Conservation (phyloP, 2,113 vertebrate species). For the Elanoides forficatus region DNA sequence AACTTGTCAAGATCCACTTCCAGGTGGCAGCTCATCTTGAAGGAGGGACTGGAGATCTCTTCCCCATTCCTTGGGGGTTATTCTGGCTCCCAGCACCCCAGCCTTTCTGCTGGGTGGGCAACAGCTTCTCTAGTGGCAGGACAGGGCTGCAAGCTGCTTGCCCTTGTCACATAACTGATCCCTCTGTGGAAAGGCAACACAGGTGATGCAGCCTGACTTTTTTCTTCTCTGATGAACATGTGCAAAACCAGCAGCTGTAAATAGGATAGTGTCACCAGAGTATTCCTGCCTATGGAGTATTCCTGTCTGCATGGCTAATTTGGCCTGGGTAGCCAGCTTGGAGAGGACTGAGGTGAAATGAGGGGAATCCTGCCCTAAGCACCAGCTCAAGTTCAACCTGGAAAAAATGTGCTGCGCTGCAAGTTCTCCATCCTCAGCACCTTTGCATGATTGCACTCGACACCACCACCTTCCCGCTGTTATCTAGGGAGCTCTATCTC, state of each 20-base stretch:
- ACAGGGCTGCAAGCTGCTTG: neutral
- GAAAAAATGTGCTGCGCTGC: neutral
- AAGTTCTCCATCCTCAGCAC: neutral
- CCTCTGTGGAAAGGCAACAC: neutral
- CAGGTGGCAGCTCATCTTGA: neutral
- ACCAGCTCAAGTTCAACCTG: neutral
- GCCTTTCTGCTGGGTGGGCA: neutral
- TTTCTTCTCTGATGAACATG: neutral
- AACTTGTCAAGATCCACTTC: neutral
- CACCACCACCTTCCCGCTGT: neutral
- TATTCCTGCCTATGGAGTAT: neutral
- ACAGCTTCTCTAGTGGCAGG: neutral
- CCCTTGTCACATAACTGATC: neutral
- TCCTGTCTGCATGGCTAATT: neutral
- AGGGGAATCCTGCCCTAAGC: neutral
- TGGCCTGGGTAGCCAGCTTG: neutral
- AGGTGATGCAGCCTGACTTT: neutral
- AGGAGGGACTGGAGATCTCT: neutral
- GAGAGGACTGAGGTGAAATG: neutral
- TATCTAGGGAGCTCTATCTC: neutral
- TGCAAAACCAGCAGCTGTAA: neutral
- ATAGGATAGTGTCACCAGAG: neutral
- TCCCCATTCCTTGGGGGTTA: rapidly evolving
- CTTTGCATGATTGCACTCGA: neutral
- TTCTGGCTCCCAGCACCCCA: neutral